phyloP scores from a whole-genome alignment of 1,140 invertebrate species.

The Drosophila truncata region DNA sequence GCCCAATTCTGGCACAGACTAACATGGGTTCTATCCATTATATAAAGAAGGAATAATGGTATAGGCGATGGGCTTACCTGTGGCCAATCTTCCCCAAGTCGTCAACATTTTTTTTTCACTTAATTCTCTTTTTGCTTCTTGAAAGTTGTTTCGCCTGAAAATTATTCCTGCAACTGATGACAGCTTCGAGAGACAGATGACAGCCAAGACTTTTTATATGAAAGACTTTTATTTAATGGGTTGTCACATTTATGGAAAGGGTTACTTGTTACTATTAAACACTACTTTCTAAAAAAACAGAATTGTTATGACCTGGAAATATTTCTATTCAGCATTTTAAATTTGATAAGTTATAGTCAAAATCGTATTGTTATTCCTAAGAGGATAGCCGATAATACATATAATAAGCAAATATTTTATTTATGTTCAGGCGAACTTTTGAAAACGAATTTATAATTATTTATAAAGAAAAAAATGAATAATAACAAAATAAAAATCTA shows the following conservation, averaged over 20 bases:
- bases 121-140: not conserved
- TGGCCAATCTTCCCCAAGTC: conserved; percentile 23
- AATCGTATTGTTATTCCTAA: no score
- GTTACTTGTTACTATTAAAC: not conserved
- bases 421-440: no score
- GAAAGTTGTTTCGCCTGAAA: not conserved
- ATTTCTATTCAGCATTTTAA: no score
- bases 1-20: conserved; percentile 20
- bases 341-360: no score
- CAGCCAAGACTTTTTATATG: not conserved
- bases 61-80: not conserved
- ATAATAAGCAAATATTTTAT: no score
- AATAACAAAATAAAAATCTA: no score
- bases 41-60: not conserved
- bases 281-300: no score
- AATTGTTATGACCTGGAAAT: not conserved
- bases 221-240: not conserved
- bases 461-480: no score
- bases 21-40: not conserved
- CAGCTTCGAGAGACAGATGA: not conserved
- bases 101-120: not conserved
- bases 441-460: no score
- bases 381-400: no score
- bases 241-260: not conserved
- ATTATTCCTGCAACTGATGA: not conserved